These are phyloP conservation scores for Psittacula cyanocephala DNA, from an alignment of 2,113 vertebrate species.

Conservation along the genomic window DNA sequence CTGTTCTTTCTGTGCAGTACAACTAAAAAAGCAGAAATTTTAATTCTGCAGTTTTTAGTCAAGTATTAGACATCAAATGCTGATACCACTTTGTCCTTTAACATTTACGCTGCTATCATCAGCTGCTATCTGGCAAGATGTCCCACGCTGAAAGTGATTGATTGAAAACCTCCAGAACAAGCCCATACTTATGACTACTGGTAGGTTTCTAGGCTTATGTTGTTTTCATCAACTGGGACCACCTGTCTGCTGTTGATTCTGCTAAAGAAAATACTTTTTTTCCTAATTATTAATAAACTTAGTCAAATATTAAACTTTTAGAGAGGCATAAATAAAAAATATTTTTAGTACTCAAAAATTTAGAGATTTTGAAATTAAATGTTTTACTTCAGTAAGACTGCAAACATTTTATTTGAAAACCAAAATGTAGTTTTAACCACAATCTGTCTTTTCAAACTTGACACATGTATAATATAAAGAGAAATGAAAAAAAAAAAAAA, in stretches of 20 bases:
- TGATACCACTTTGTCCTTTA: neutral
- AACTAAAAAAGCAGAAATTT: neutral
- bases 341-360: neutral
- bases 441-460: neutral
- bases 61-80: neutral
- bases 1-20: neutral
- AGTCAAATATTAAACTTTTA: neutral
- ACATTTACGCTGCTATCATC: neutral
- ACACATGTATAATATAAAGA: neutral
- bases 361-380: neutral
- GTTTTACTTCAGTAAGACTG: neutral
- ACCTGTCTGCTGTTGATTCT: neutral
- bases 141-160: neutral
- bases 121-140: neutral
- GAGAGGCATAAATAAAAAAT: neutral
- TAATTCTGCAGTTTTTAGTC: neutral
- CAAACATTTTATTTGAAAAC: neutral
- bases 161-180: neutral
- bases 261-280: neutral
- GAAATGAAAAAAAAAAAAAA: neutral
- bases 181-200: neutral
- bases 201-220: neutral
- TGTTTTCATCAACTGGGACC: neutral
- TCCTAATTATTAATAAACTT: neutral
- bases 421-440: neutral